A percentile compares a stretch with the other conserved stretches of the same genome.
Conservation (phyloP, 2,797 vertebrate genomes). For the Salmo trutta region DNA sequence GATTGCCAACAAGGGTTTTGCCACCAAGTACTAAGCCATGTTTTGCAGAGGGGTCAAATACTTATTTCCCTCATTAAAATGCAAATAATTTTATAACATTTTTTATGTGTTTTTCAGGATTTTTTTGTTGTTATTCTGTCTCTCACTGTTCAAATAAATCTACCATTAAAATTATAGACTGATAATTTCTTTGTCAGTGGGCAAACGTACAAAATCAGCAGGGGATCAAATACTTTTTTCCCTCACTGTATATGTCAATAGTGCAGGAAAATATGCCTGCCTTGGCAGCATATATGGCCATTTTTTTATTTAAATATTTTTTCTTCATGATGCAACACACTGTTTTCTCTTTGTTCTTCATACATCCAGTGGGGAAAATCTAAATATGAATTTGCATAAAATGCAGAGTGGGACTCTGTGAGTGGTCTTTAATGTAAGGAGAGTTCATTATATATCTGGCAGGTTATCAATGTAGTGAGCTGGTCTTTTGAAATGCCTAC, state of each 20-base stretch:
- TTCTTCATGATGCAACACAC: constrained; percentile 29
- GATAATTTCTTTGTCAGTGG: too few species aligned
- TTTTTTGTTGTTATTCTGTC: too few species aligned
- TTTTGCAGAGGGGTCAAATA: too few species aligned
- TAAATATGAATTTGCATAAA: constrained; percentile 50
- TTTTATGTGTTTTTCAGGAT: too few species aligned
- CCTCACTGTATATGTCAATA: constrained; percentile 7
- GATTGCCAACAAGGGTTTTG: too few species aligned
- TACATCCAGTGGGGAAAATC: constrained; percentile 36
- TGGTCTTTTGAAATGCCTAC: constrained; percentile 53
- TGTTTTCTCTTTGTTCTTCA: constrained; percentile 48
- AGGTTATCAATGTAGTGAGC: constrained; percentile 54
- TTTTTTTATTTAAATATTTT: constrained; percentile 38
- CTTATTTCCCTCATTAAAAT: too few species aligned
- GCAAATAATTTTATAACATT: too few species aligned
- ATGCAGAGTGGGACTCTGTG: constrained; percentile 7
- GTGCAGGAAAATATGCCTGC: neutral
- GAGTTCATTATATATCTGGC: constrained; percentile 54
- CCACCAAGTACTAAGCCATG: too few species aligned
- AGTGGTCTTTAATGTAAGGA: constrained; percentile 53
- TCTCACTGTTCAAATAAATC: too few species aligned
- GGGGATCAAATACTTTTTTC: too few species aligned
- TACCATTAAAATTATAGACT: too few species aligned
- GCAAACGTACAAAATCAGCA: too few species aligned
- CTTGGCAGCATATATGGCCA: constrained; percentile 22